Evolutionary conservation across 2,888 invertebrate genomes (phyloP), one percentile per base, ranked within the genome.

Genomic region (Linyphia triangularis): DNA sequence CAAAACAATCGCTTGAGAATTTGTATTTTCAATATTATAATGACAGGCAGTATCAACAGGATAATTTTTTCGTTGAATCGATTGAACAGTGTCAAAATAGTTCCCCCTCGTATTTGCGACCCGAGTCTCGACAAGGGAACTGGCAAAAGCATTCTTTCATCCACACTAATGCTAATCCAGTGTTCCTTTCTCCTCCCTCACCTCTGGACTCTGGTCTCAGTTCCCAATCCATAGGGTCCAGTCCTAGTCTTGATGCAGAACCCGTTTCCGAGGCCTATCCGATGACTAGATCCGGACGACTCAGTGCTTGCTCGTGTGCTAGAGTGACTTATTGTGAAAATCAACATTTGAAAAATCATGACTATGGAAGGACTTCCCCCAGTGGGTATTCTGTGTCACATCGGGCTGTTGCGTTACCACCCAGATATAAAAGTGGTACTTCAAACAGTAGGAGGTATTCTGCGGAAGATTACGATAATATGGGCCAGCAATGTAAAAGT

Each of bases 121-220:
- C 33, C 9, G 82, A 83, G 22, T 57, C 69, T 4, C 37, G 59
- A 7, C 77, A 77, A 59, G 88, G 67, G 24, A 65, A 72, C 9
- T 88, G 88, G 82, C 73, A 75, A 6, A 51, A 51, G n/a, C 51
- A 51, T 51, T n/a, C 3, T 51, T 51, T 51, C n/a, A 51, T 51
- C 13, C 86, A 86, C 24, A 10, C 19, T 10, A 19, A 10, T n/a
- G 19, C 19, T 30, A 30, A 19, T 30, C 61, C 61, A 33, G 63
- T 61, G 2, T 67, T 81, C 24, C 73, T 88, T 19, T 70, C 82
- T 24, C 89, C 85, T 1, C 86, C 90, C 10, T 89, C 89, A 7
- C 90, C 90, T 16, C 37, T 84, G 5, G 90, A 90, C 69, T 90
- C 90, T 4, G 90, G 90, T 7, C 69, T 90, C 26, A 90, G 90